phyloP scores from a whole-genome alignment of 2,888 invertebrate genomes.

The Ophion obscuratus region DNA sequence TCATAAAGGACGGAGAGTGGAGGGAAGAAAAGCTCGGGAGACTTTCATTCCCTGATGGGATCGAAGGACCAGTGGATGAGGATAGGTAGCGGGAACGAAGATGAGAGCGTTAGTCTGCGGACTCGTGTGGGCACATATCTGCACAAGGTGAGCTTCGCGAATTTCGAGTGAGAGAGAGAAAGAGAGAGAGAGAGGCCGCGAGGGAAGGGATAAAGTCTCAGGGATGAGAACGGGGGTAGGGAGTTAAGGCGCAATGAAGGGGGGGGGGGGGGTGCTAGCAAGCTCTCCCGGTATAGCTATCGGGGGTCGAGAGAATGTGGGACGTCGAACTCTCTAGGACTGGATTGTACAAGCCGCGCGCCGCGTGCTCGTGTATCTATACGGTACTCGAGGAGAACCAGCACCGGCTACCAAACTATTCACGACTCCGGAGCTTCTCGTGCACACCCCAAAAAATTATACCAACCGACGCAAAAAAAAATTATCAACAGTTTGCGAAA shows the following conservation, averaged over 20 bases:
- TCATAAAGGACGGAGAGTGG: background rate
- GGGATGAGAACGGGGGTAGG: conserved; percentile 7
- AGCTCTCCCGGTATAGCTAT: conserved; percentile 32
- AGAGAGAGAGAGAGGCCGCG: background rate
- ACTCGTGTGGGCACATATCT: conserved; percentile 11
- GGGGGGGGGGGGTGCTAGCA: conserved; percentile 25
- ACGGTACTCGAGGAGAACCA: conserved; percentile 20
- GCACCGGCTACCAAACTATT: conserved; percentile 24
- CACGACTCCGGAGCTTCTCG: conserved; percentile 18
- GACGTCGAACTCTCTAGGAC: conserved; percentile 79
- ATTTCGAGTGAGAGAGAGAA: conserved; percentile 29
- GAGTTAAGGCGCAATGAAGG: conserved; percentile 9
- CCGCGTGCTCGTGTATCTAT: conserved; percentile 36
- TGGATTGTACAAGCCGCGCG: conserved; percentile 57
- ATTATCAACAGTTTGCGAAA: background rate
- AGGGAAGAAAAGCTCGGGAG: conserved; percentile 51
- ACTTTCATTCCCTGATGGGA: conserved; percentile 75
- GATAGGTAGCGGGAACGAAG: conserved; percentile 47
- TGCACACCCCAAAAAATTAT: background rate
- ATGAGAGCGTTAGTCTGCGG: conserved; percentile 36
- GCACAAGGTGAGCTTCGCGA: conserved; percentile 15
- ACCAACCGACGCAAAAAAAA: background rate
- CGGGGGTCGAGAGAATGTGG: conserved; percentile 76
- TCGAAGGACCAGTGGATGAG: conserved; percentile 68
- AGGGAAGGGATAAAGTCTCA: conserved; percentile 27